Conservation (phyloP, 2,797 vertebrate species). For the Melanotaenia maccullochi region DNA sequence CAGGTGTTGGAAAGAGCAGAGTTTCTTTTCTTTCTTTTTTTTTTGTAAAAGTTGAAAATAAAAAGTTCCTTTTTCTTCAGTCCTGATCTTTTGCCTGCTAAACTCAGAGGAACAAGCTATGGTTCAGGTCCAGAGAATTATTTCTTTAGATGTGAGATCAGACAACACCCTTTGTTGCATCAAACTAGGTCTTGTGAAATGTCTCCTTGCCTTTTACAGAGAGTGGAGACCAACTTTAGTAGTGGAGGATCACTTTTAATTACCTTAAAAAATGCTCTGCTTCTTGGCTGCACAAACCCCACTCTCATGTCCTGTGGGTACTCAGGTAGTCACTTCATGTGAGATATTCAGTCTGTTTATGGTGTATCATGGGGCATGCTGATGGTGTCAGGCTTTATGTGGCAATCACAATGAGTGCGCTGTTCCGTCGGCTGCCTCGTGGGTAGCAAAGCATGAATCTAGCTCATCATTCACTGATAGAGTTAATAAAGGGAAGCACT, state of each 20-base stretch:
- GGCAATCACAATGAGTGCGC: conserved; percentile 24
- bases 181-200: conserved; percentile 28
- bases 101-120: not conserved
- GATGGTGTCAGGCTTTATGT: conserved; percentile 30
- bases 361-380: conserved; percentile 41
- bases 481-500: conserved; percentile 18
- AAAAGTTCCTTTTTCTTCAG: conserved; percentile 6
- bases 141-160: conserved; percentile 38
- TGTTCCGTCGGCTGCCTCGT: conserved; percentile 36
- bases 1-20: not conserved
- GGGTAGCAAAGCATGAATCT: conserved; percentile 22
- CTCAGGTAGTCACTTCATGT: conserved; percentile 6
- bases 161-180: conserved; percentile 32
- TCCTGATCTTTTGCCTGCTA: conserved; percentile 2
- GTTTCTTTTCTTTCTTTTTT: too few species aligned
- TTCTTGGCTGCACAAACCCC: not conserved
- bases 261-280: not conserved
- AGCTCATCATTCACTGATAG: conserved; percentile 22
- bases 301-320: not conserved
- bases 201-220: conserved; percentile 4
- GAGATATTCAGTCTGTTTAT: conserved; percentile 6
- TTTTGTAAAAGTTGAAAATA: conserved; percentile 7
- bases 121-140: not conserved
- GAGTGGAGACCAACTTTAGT: not conserved
- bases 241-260: not conserved